phyloP scores from a whole-genome alignment of 2,888 invertebrate species.

The Drosophila mercatorum region DNA sequence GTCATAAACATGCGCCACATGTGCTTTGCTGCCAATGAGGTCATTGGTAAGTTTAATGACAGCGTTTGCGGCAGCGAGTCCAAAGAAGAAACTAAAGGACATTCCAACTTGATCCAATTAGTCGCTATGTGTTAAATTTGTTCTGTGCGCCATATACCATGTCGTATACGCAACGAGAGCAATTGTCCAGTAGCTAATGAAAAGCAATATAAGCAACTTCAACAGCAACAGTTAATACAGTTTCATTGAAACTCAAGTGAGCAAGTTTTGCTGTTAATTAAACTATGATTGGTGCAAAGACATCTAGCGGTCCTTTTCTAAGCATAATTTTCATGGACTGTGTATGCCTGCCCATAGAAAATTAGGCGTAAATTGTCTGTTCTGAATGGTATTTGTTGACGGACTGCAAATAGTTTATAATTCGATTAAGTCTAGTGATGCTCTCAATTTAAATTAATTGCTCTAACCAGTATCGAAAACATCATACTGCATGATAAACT shows the following conservation, averaged over 20 bases:
- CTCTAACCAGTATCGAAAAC: constrained; percentile 14
- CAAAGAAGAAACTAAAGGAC: constrained; percentile 9
- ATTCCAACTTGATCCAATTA: constrained; percentile 62
- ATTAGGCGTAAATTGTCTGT: background rate
- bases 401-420: constrained; percentile 47
- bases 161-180: constrained; percentile 51
- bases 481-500: constrained; percentile 10
- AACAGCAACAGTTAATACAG: constrained; percentile 39
- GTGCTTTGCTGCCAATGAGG: constrained; percentile 51
- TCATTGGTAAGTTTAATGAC: constrained; percentile 64
- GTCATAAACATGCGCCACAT: constrained; percentile 71
- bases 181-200: constrained; percentile 22
- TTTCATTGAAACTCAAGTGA: constrained; percentile 50
- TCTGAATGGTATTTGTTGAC: constrained; percentile 9
- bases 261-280: constrained; percentile 44
- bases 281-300: constrained; percentile 45
- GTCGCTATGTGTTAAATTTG: constrained; percentile 52
- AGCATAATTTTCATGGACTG: constrained; percentile 3
- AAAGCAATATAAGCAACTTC: constrained; percentile 17
- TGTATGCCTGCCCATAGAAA: too few relatives aligned
- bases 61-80: background rate
- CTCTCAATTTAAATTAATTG: constrained; percentile 56
- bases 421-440: constrained; percentile 52
- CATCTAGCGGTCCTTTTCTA: background rate
- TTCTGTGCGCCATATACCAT: constrained; percentile 37